Conservation (phyloP, 2,797 vertebrate species). For the Craterocephalus amniculus region DNA sequence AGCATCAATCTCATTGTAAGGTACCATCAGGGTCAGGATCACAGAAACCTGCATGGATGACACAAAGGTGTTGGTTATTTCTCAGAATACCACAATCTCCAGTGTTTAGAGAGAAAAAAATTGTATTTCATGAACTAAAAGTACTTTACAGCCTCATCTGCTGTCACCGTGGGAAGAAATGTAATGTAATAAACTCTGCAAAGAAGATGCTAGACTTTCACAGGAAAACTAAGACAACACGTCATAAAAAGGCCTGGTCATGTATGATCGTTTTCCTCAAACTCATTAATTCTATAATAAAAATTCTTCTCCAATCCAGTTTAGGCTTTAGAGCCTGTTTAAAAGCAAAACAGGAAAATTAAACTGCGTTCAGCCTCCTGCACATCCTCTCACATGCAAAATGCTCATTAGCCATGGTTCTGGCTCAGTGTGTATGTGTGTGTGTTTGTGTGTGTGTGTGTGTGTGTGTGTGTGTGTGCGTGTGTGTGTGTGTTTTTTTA, state of each 20-base stretch:
- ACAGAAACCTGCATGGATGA: conserved; percentile 88
- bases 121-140: background rate
- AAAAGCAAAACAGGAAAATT: background rate
- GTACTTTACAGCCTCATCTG: background rate
- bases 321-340: background rate
- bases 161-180: background rate
- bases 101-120: background rate
- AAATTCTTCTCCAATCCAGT: too few relatives aligned
- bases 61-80: conserved; percentile 2
- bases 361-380: background rate
- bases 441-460: background rate
- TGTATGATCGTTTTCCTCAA: background rate
- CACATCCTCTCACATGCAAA: conserved; percentile 21
- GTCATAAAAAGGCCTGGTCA: background rate
- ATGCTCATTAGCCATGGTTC: conserved; percentile 27
- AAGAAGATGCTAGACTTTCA: background rate
- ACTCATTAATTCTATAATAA: too few relatives aligned
- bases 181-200: background rate
- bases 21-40: conserved; percentile 96
- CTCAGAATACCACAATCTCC: background rate
- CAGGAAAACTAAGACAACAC: background rate
- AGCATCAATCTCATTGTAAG: conserved; percentile 90
- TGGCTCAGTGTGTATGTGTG: background rate
- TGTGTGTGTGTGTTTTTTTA: background rate
- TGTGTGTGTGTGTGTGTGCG: background rate